These are phyloP conservation scores for Hyposoter didymator DNA, from an alignment of 2,888 invertebrate genomes.

Conservation along the genomic window DNA sequence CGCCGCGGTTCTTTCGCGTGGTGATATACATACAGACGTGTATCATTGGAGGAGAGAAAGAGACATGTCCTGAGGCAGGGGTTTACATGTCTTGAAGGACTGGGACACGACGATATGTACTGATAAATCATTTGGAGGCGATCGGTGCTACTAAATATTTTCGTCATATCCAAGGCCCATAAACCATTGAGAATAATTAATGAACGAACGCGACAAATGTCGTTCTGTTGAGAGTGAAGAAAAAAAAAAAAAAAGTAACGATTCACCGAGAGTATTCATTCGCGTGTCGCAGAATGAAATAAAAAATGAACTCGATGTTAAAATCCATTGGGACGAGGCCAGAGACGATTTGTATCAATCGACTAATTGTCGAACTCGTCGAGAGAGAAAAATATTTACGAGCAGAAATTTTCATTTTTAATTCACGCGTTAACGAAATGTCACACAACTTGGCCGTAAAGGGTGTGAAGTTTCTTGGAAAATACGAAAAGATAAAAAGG, in stretches of 20 bases:
- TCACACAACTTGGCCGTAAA: background rate
- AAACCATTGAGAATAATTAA: constrained; percentile 4
- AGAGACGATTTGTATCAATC: background rate
- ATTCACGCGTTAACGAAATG: background rate
- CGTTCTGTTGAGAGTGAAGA: constrained; percentile 20
- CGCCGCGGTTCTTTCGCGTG: constrained; percentile 74
- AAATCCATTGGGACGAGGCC: background rate
- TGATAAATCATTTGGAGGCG: constrained; percentile 23
- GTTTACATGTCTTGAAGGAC: constrained; percentile 23
- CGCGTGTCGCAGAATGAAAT: background rate
- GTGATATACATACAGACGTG: constrained; percentile 73
- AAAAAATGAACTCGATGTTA: background rate
- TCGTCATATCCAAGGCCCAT: constrained; percentile 2
- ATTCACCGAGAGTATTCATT: background rate
- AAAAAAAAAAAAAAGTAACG: background rate
- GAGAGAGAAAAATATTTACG: background rate
- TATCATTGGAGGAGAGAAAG: constrained; percentile 19
- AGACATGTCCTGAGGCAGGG: constrained; percentile 46
- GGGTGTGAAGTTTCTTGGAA: background rate
- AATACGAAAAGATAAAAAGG: background rate
- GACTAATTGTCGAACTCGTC: background rate
- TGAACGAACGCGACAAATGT: constrained; percentile 12
- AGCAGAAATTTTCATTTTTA: no score
- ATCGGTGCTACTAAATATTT: constrained; percentile 19
- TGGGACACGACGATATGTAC: constrained; percentile 12